Evolutionary conservation across 2,113 vertebrate species (phyloP), one percentile per base, ranked within the genome.

Genomic region (Halcyon senegalensis): DNA sequence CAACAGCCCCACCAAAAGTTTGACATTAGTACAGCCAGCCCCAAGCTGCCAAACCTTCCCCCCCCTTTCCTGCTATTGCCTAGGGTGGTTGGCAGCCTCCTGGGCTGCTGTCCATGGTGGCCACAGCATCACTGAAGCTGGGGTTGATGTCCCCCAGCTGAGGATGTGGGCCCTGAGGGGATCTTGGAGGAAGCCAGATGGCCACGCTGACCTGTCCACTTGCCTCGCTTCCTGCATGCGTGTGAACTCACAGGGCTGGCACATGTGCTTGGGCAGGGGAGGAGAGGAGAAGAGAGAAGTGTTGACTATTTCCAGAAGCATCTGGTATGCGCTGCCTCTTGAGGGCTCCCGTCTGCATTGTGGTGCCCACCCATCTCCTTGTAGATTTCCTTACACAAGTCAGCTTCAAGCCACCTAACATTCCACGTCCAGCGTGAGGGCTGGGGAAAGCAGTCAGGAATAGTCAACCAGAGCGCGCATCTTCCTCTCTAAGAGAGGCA

Each of bases 211-310:
- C 55, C 60, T 51, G 13, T 24, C 44, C 2, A 0, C 64, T 51
- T 63, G 62, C 59, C 59, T 88, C 17, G 41, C 15, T 73, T 48
- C 35, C 33, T 35, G 19, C 1, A 0, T 10, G 74, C 0, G 1
- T 27, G 37, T 0, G 0, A 81, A 28, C 59, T 74, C 5, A 2
- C 16, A 3, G 12, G 3, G 9, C 1, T 66, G 62, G 55, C 51
- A 43, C 0, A 0, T 35, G 33, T 48, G 5, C 30, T 86, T 0
- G 0, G 17, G 46, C 27, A 59, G 17, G 27, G 31, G 58, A 75
- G 37, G 13, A 67, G 33, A 31, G 37, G 58, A 75, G 37, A 12
- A 67, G 33, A 28, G 19, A 44, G 37, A 73, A 46, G 5, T 16
- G 12, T 44, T 50, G 55, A 31, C 50, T 76, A 13, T 75, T 81